A percentile compares a stretch with the other conserved stretches of the same genome.
These are phyloP conservation scores for Cathartes aura DNA, from an alignment of 2,113 vertebrate genomes.

Conservation along the genomic window DNA sequence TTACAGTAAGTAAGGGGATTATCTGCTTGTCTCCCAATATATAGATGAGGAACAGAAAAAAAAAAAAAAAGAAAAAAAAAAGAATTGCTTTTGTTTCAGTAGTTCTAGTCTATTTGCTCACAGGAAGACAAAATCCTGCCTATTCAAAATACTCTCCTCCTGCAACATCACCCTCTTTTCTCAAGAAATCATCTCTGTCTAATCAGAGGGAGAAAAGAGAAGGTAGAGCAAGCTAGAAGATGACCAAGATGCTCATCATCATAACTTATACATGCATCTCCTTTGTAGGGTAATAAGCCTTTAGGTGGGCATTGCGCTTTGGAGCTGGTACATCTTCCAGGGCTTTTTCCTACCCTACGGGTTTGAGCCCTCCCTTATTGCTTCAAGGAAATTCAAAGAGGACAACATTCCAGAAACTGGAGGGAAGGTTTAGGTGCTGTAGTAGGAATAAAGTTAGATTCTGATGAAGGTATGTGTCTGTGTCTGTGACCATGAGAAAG, in stretches of 20 bases:
- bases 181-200: not conserved
- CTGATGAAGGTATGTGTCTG: too few species aligned
- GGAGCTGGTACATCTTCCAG: not conserved
- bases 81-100: not conserved
- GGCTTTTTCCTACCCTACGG: not conserved
- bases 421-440: not conserved
- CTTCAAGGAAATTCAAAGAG: not conserved
- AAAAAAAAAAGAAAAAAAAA: not conserved
- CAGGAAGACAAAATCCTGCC: not conserved
- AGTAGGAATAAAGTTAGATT: not conserved
- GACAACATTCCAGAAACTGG: not conserved
- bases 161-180: not conserved
- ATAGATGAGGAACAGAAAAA: not conserved
- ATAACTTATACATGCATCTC: not conserved
- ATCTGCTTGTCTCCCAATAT: constrained; percentile 39
- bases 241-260: not conserved
- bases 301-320: not conserved
- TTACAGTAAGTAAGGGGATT: constrained; percentile 60
- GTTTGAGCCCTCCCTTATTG: not conserved
- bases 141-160: not conserved
- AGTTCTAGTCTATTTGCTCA: not conserved
- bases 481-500: not conserved
- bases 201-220: not conserved
- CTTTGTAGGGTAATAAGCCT: not conserved
- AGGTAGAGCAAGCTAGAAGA: not conserved